phyloP scores from a whole-genome alignment of 1,140 invertebrate species.

The Maconellicoccus hirsutus region DNA sequence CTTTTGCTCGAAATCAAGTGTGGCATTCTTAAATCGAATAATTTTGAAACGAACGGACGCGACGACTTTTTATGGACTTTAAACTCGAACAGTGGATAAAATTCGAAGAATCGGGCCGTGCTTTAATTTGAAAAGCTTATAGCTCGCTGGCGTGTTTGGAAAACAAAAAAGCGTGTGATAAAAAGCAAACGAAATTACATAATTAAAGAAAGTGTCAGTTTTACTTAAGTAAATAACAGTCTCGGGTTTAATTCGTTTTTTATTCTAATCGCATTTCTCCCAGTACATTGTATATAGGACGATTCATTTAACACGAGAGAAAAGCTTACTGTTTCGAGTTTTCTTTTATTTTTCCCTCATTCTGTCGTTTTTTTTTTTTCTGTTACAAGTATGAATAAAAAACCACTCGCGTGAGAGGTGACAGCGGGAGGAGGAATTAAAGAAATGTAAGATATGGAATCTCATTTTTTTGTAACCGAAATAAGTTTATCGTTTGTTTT shows the following conservation, averaged over 20 bases:
- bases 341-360: too few species aligned
- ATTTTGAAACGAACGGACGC: too few species aligned
- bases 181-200: not conserved
- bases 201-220: constrained; percentile 9
- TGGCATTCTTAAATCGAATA: too few species aligned
- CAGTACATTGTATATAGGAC: not conserved
- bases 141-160: too few species aligned
- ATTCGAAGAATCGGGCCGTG: too few species aligned
- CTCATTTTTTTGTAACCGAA: not conserved
- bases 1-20: too few species aligned
- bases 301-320: not conserved
- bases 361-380: too few species aligned
- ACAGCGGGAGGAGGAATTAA: not conserved
- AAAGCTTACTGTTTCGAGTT: too few species aligned
- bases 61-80: too few species aligned
- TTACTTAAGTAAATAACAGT: not conserved
- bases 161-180: too few species aligned
- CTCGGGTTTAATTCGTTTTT: not conserved
- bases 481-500: not conserved
- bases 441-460: not conserved
- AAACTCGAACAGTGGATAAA: too few species aligned
- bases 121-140: not conserved
- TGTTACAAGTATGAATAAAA: too few species aligned
- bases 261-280: not conserved
- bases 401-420: not conserved